Base-by-base conservation (phyloP, 1,140 invertebrate genomes). In the Goniozus legneri region DNA sequence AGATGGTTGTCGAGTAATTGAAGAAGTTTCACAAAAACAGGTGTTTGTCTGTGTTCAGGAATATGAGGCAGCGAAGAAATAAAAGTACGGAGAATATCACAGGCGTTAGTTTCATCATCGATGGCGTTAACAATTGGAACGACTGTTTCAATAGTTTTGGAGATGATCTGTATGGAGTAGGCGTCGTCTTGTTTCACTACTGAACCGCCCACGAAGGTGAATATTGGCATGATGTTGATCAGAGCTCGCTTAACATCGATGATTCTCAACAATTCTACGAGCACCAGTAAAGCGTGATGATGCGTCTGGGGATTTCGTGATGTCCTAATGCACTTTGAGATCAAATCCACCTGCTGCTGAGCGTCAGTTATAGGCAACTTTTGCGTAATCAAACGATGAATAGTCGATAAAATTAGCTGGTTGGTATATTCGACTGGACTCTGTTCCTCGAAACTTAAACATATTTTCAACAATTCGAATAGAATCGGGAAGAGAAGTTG, bases 231-330 rank as follows among this genome's bases (percentile, higher is more conserved):
- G 1, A 95, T 87, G 59, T 94, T 91, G 62, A 92, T 86, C 8
- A 97, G 69, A 3, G 97, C 89, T 70, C 88, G 82, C 37, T 91
- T 84, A 0, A 92, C 88, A 39, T 89, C 80, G 0, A 88, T 85
- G 0, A 67, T 37, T 33, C 67, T 75, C 22, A 75, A 62, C 0
- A 76, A 35, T 36, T 75, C 69, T 0, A 76, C 69, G 0, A 97
- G 72, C 1, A 96, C 75, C 18, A 93, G 76, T 16, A 97, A 71
- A 0, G 92, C 91, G 58, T 95, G 90, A 64, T 95, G 89, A 65
- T 96, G 93, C 0, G 93, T 97, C 73, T 96, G 92, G 3, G 92
- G 92, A 73, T 95, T 95, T 56, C 88, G 84, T 0, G 92, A 92
- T 4, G 82, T 84, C 52, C 92, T 78, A n/a, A 96, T 86, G 60